Base-by-base conservation (phyloP, 2,888 invertebrate species). In the Hypsopygia costalis region DNA sequence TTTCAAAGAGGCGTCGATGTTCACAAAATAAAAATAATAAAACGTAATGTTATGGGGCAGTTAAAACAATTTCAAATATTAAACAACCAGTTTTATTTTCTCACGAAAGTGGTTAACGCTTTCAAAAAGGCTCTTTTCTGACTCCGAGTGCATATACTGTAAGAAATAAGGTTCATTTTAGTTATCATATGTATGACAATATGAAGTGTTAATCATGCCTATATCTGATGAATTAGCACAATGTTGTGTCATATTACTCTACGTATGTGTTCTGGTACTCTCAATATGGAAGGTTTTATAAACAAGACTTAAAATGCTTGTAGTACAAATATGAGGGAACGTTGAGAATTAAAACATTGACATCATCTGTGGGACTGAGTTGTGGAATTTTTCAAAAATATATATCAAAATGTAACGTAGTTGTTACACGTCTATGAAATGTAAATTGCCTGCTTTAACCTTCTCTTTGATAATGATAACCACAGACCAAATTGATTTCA, bases 81-180 rank as follows among this genome's bases (percentile, higher is more conserved):
- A 44, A 47, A 52, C 45, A 46, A 53, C 41, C 49, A 46, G 49
- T 20, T 39, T 52, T 54, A 53, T 51, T 52, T 71, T 71, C 69
- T 61, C 68, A 71, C 58, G 56, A 56, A 52, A 59, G 52, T 52
- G 46, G 52, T 58, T 41, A 47, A 2, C 6, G 5, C 25, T 25
- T 25, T 25, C 25, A 25, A 25, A 25, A 25, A 1, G n/a, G n/a
- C n/a, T n/a, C n/a, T n/a, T n/a, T n/a, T 5, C 2, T 25, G 6
- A 3, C 7, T 8, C 25, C 6, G 25, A 25, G 6, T 25, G 8
- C 25, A 8, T 25, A 25, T 8, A 6, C 1, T 1, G 2, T 7
- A 4, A 7, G n/a, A 25, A 25, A 25, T 25, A 25, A 25, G 25
- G 25, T 25, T 25, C 25, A 6, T 4, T 25, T 25, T 25, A 25